Evolutionary conservation across 2,797 vertebrate species (phyloP).

Genomic region (Hyperoplus immaculatus): DNA sequence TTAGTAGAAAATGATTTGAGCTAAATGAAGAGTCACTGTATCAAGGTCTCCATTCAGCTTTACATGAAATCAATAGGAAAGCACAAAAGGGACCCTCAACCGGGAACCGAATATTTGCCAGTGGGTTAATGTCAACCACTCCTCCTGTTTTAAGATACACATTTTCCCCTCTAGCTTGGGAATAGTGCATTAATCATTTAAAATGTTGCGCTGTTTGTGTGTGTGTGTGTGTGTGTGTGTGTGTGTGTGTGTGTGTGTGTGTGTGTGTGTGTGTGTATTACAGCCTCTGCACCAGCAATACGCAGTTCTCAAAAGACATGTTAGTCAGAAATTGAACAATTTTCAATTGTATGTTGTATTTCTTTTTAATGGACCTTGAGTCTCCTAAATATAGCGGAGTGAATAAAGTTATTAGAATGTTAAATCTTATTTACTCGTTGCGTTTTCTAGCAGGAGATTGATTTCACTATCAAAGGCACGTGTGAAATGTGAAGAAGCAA

Average conservation of each 20-base stretch:
- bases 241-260: slow-evolving; percentile 22
- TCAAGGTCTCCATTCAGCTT: slow-evolving; percentile 19
- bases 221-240: slow-evolving; percentile 37
- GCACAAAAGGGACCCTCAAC: slow-evolving; percentile 12
- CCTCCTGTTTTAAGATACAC: slow-evolving; percentile 54
- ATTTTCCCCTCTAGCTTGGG: slow-evolving; percentile 55
- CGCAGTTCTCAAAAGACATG: not conserved
- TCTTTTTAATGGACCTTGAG: too few species aligned
- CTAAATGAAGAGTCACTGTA: slow-evolving; percentile 2
- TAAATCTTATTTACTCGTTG: not conserved
- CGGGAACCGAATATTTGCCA: slow-evolving; percentile 16
- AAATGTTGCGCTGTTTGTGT: slow-evolving; percentile 51
- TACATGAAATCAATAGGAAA: slow-evolving; percentile 14
- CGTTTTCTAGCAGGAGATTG: not conserved
- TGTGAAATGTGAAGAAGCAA: not conserved
- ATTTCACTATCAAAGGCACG: not conserved
- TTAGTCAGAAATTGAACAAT: not conserved
- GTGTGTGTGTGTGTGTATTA: not conserved
- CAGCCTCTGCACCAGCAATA: not conserved
- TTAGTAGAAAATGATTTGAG: slow-evolving; percentile 16
- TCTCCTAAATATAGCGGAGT: not conserved
- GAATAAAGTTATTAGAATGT: not conserved
- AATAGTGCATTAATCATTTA: slow-evolving; percentile 73
- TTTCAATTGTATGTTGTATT: too few species aligned
- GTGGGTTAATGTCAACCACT: slow-evolving; percentile 52